Base-by-base conservation (phyloP, 2,888 invertebrate genomes). In the Nomada fabriciana region DNA sequence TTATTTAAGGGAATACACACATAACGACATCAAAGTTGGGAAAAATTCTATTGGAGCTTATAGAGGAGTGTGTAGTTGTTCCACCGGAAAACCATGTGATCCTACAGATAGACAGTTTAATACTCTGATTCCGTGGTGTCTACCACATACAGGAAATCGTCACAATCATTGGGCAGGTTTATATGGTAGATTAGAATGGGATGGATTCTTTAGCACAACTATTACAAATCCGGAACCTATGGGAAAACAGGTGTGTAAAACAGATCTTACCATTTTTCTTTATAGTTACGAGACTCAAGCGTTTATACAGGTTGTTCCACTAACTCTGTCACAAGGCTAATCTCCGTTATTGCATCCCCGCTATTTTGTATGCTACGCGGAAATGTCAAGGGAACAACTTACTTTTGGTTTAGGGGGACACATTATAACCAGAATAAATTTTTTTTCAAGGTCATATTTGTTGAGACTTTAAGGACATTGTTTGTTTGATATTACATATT, bases 91-190 rank as follows among this genome's bases (percentile, higher is more conserved):
- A 78, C 69, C 94, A 0, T 98, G 98, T 94, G 95, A 96, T 90
- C 95, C 96, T 0, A 93, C 94, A 83, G 97, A 97, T 94, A 95
- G 96, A 79, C 98, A 98, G 94, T 96, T 96, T 93, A 96, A 97
- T 94, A 98, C 98, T 5, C 94, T 98, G 82, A 97, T 98, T 72
- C 98, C 98, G 0, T 98, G 98, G 98, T 98, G 98, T 91, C 94
- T 98, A 86, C 97, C 98, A 13, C 98, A 98, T 93, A 98, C 98
- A 1, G 97, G 96, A 67, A 97, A 97, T 94, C 94, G 97, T 23
- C 97, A 98, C 94, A 97, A 97, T 94, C 95, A 98, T 94, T 98
- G 98, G 98, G 96, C 97, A 0, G 98, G 98, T 0, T 95, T 98
- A 52, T 98, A 98, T 91, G 98, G 96, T 4, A 95, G 98, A 50